A percentile compares a stretch with the other conserved stretches of the same genome.
Evolutionary conservation across 2,888 invertebrate genomes (phyloP).

Genomic region (Amblyjoppa fuscipennis): DNA sequence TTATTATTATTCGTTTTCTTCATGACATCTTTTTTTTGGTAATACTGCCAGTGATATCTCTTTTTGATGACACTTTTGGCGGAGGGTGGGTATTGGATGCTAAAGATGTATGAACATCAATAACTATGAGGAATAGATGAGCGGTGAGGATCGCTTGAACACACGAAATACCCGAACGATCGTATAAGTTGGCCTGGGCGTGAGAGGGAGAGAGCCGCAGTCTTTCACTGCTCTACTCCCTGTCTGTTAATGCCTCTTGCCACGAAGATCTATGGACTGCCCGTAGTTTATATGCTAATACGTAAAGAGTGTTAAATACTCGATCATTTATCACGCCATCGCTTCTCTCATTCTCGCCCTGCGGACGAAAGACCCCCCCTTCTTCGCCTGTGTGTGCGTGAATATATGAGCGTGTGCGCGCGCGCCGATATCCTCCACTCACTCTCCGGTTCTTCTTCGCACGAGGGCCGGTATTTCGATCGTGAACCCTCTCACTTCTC

Average conservation of each 20-base stretch:
- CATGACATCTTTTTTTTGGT: background rate
- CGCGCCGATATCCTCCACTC: constrained; percentile 41
- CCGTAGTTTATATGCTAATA: constrained; percentile 85
- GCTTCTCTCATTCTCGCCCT: constrained; percentile 77
- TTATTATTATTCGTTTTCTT: no score
- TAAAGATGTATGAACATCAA: background rate
- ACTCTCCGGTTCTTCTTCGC: constrained; percentile 36
- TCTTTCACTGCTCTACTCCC: constrained; percentile 77
- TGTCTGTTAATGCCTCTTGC: constrained; percentile 84
- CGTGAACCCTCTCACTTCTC: constrained; percentile 43
- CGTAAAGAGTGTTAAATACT: constrained; percentile 85
- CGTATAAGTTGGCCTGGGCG: constrained; percentile 32
- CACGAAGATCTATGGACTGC: constrained; percentile 85
- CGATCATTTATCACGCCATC: constrained; percentile 85
- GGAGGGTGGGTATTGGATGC: background rate
- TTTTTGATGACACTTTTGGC: no score
- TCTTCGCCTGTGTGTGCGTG: constrained; percentile 39
- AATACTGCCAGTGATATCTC: no score
- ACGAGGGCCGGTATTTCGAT: constrained; percentile 16
- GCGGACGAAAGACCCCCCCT: constrained; percentile 59
- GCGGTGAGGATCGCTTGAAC: constrained; percentile 57
- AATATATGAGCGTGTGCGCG: constrained; percentile 15
- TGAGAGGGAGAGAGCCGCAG: constrained; percentile 52
- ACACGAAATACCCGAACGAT: constrained; percentile 76
- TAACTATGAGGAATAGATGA: constrained; percentile 33